Evolutionary conservation across 2,797 vertebrate genomes (phyloP).

Genomic region (Ara ararauna): DNA sequence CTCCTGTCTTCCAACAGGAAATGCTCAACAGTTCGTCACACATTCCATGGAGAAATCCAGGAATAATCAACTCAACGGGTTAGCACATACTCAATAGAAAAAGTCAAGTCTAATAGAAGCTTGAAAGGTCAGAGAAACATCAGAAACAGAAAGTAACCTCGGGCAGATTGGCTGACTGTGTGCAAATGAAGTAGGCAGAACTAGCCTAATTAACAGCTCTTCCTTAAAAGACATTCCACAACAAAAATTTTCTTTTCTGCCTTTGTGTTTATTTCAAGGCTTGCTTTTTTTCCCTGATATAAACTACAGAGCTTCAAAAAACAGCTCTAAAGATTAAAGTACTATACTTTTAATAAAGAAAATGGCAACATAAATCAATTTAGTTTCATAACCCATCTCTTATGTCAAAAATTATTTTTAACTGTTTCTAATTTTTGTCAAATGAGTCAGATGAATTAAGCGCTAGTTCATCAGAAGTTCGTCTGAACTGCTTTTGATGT

Average conservation of each 20-base stretch:
- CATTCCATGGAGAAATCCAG: not conserved
- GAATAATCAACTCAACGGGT: not conserved
- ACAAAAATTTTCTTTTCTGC: not conserved
- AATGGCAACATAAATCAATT: not conserved
- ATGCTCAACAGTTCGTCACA: not conserved
- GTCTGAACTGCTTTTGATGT: not conserved
- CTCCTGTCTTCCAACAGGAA: not conserved
- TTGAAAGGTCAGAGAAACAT: not conserved
- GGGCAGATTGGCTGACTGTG: not conserved
- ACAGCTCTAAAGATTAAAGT: not conserved
- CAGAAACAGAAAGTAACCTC: not conserved
- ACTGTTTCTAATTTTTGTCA: slow-evolving; percentile 45
- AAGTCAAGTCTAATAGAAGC: not conserved
- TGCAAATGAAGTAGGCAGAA: not conserved
- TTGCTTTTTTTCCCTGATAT: not conserved
- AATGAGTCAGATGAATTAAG: slow-evolving; percentile 43
- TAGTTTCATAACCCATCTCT: slow-evolving; percentile 1
- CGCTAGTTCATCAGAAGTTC: slow-evolving; percentile 1
- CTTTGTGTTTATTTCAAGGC: not conserved
- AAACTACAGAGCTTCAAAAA: not conserved
- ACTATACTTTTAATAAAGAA: not conserved
- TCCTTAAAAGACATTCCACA: not conserved
- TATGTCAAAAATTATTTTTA: slow-evolving; percentile 32
- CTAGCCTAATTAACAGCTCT: not conserved
- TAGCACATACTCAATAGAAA: not conserved